These are phyloP conservation scores for Elachura formosa DNA, from an alignment of 2,113 vertebrate genomes.

Conservation along the genomic window DNA sequence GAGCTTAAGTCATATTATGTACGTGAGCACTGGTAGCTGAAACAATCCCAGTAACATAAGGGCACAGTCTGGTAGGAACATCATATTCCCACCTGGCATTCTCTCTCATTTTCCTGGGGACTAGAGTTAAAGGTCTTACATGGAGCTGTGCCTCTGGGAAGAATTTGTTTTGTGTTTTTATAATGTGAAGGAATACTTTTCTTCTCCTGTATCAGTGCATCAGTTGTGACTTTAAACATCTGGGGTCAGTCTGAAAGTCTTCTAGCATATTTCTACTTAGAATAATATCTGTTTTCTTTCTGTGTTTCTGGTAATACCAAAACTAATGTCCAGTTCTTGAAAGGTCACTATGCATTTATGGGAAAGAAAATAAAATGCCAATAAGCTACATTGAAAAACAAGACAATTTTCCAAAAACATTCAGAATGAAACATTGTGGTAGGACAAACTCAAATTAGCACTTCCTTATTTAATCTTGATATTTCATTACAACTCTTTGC, in stretches of 20 bases:
- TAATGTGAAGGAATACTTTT: not conserved
- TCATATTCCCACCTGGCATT: not conserved
- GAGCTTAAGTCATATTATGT: not conserved
- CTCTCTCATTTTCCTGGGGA: not conserved
- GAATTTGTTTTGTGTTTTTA: not conserved
- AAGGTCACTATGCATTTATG: not conserved
- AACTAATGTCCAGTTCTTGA: not conserved
- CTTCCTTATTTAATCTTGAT: not conserved
- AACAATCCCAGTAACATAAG: not conserved
- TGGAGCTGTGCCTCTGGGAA: not conserved
- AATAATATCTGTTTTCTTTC: not conserved
- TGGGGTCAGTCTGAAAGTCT: not conserved
- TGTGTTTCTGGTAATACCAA: not conserved
- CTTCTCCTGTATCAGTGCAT: rapidly evolving
- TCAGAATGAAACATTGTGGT: not conserved
- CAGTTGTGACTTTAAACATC: not conserved
- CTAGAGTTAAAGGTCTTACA: not conserved
- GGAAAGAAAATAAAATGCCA: not conserved
- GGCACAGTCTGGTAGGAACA: not conserved
- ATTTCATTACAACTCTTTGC: not conserved
- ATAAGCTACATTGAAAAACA: not conserved
- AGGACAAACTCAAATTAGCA: not conserved
- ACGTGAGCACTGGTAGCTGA: not conserved
- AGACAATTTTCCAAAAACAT: not conserved
- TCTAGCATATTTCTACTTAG: not conserved